Base-by-base conservation (phyloP, 2,888 invertebrate species). In the Lochmaea capreae region DNA sequence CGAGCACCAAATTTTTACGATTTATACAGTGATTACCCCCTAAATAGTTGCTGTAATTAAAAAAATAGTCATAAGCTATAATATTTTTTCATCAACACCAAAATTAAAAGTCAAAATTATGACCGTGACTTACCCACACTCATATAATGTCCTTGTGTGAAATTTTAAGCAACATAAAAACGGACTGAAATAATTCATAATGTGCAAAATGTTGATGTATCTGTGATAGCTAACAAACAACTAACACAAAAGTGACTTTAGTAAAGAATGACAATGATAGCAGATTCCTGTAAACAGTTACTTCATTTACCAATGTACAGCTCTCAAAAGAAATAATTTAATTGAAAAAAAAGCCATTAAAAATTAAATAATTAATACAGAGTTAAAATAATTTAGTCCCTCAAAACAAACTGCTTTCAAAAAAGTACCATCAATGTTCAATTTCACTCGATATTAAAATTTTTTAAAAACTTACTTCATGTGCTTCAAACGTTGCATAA, bases 401-500 rank as follows among this genome's bases (percentile, higher is more conserved):
- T 22, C 22, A 22, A 22, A 22, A 22, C 22, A 2, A 22, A 22
- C 22, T 22, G 22, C 22, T 52, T n/a, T n/a, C 14, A 52, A 52
- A 52, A 52, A 52, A 14, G n/a, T 8, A 52, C 52, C n/a, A 52
- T 16, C 52, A 52, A 16, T 6, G n/a, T 52, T 52, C 12, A 46
- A 11, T 46, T 14, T 46, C 46, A 46, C 46, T 46, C 14, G 16
- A 18, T 22, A 26, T 58, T 58, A 3, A 58, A 3, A 11, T 3
- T 26, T 2, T 22, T 58, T 22, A 11, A 18, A 66, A 22, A 80
- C 81, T 87, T 88, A 96, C 96, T 97, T 97, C 94, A 98, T 98
- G 84, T 98, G 98, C 88, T 97, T 98, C 66, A 98, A 90, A 62
- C 97, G 92, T 87, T 98, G 97, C 94, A 98, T 95, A 86, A 98